Evolutionary conservation across 2,113 vertebrate species (phyloP), one percentile per base, ranked within the genome.

Genomic region (Toxotes chatareus): DNA sequence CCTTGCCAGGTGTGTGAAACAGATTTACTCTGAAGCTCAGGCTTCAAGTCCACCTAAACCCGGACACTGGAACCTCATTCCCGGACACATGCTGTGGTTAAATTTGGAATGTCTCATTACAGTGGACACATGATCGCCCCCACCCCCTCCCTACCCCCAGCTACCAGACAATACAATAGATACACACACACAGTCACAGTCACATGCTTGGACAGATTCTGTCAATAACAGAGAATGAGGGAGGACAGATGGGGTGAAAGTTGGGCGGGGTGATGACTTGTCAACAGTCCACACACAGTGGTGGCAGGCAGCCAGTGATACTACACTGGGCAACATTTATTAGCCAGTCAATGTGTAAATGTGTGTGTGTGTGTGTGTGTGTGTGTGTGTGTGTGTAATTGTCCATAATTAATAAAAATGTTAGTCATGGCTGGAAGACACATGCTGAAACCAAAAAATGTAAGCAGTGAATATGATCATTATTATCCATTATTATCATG

Each of bases 61-160:
- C n/a, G 5, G 36, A 82, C 57, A 73, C 34, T 9, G 19, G 60
- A 79, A 64, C 56, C 60, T 65, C 47, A 14, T 31, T 61, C 57
- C 27, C 7, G 44, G 14, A 73, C 86, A 81, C 64, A 75, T 74
- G 68, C 59, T 60, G 23, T 7, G 14, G 62, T 51, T 80, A 80
- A 68, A 80, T 83, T 68, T 83, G 76, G 72, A 80, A 17, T 36
- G 36, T 59, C 36, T 55, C 59, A 19, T 56, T 36, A 71, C 17
- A 27, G n/a, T 7, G 55, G 53, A 53, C 36, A 71, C 34, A 53
- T 51, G 53, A 76, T 60, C 36, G 21, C n/a, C 47, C 12, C 36
- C 5, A 3, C 42, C 3, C 42, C 42, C 11, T 9, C 42, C 7
- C 46, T 12, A 12, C 13, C 42, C 63, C 13, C 2, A 3, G 34